Base-by-base conservation (phyloP, 2,888 invertebrate genomes). In the Hirtodrosophila alboralis region DNA sequence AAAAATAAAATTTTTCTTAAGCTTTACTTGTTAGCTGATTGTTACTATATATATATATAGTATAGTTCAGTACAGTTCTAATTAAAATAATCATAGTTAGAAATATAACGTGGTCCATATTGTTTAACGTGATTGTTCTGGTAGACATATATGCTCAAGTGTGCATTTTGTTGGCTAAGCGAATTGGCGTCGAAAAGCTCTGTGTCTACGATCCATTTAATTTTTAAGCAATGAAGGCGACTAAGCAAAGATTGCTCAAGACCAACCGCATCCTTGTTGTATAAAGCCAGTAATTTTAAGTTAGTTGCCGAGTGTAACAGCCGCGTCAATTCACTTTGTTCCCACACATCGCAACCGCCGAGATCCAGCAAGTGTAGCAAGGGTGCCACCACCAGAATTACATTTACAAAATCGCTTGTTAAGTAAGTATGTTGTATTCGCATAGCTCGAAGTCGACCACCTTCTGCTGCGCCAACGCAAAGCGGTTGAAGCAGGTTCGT, bases 351-450 rank as follows among this genome's bases (percentile, higher is more conserved):
- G 10, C 66, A 64, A 10, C 47, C 37, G 18, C 75, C 56, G 21
- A 84, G 18, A 56, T 79, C 80, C 31, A 79, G 18, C 30, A 77
- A 63, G 4, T 28, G 4, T 12, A 79, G 40, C 0, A 28, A 30
- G 3, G 62, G 27, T 2, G 57, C 48, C n/a, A 75, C 63, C n/a
- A 40, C 18, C 1, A 18, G n/a, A 1, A 84, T 45, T 3, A 36
- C 6, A 0, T 28, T 33, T 0, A 80, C 4, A 5, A 62, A 62
- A 2, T 58, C 43, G 0, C 7, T 2, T 1, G 72, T 59, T 13
- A 65, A 49, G 1, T 62, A 48, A 18, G 51, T 45, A 30, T 84
- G 77, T 2, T 75, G 53, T 28, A 79, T 52, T 48, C 62, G 75
- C 0, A 84, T 30, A 0, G 57, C 61, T 1, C 26, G 56, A 0